These are phyloP conservation scores for Oscheius sp. DNA, from an alignment of 2,888 invertebrate species.

Conservation along the genomic window DNA sequence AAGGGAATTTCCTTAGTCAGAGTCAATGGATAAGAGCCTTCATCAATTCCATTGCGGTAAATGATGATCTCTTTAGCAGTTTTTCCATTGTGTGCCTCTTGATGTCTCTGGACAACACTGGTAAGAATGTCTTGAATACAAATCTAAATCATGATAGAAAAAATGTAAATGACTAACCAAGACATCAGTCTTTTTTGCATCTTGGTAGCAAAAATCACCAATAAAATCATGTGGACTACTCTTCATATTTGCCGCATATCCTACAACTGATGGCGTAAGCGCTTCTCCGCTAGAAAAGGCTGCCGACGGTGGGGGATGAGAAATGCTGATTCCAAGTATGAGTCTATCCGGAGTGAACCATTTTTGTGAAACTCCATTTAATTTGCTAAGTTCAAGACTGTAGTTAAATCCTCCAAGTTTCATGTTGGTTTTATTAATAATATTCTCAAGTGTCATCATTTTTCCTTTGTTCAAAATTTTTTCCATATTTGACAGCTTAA, in stretches of 20 bases:
- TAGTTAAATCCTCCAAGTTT: conserved; percentile 60
- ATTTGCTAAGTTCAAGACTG: neutral
- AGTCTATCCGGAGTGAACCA: conserved; percentile 30
- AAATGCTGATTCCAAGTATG: conserved; percentile 46
- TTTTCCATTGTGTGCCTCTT: conserved; percentile 2
- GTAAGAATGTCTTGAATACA: conserved; percentile 2
- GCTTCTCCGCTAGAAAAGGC: neutral
- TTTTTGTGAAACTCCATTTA: conserved; percentile 11
- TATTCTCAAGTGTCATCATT: conserved; percentile 53
- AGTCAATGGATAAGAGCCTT: conserved; percentile 48
- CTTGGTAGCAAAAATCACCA: conserved; percentile 48
- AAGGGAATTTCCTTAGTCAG: conserved; percentile 57
- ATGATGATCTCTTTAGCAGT: conserved; percentile 45
- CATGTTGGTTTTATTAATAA: conserved; percentile 53
- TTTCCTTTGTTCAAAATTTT: conserved; percentile 7
- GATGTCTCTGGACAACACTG: neutral
- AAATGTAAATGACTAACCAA: neutral
- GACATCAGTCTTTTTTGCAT: neutral
- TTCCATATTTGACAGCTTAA: conserved; percentile 35
- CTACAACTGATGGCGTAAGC: neutral
- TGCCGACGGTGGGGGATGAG: conserved; percentile 33
- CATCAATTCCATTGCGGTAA: conserved; percentile 52
- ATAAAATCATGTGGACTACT: conserved; percentile 40
- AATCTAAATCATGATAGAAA: no score
- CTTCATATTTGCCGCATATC: conserved; percentile 49